A percentile compares a stretch with the other conserved stretches of the same genome.
Conservation (phyloP, 2,113 vertebrate species). For the Platichthys flesus region DNA sequence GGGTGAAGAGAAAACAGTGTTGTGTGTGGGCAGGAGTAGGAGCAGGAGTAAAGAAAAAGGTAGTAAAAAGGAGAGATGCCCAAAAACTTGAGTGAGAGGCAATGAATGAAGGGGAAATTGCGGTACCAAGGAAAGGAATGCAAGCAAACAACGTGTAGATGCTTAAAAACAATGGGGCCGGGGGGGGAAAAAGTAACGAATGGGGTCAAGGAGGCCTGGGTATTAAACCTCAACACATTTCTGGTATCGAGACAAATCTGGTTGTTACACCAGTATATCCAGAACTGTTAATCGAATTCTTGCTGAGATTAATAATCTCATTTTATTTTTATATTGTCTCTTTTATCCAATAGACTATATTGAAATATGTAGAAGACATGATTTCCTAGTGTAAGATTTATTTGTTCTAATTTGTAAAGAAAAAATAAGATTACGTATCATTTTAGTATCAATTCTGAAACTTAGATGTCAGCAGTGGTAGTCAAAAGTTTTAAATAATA, state of each 20-base stretch:
- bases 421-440: not conserved
- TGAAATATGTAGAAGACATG: no score
- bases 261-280: not conserved
- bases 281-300: not conserved
- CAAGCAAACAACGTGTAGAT: slow-evolving; percentile 4
- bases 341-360: no score
- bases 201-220: not conserved
- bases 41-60: slow-evolving; percentile 18
- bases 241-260: not conserved
- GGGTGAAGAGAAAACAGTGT: slow-evolving; percentile 10
- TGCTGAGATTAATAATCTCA: no score
- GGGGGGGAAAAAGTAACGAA: slow-evolving; percentile 8
- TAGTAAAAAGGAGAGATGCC: slow-evolving; percentile 6
- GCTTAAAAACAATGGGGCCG: slow-evolving; percentile 5
- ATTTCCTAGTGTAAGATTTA: no score
- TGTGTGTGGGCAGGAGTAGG: slow-evolving; percentile 5
- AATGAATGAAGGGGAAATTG: not conserved
- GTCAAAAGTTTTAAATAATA: slow-evolving; percentile 9
- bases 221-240: not conserved
- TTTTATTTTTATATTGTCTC: no score
- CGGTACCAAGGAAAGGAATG: slow-evolving; percentile 1
- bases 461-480: not conserved
- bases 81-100: slow-evolving; percentile 14
- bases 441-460: not conserved
- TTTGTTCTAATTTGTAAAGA: not conserved